Conservation (phyloP, 2,113 vertebrate species). For the Ranitomeya imitator region DNA sequence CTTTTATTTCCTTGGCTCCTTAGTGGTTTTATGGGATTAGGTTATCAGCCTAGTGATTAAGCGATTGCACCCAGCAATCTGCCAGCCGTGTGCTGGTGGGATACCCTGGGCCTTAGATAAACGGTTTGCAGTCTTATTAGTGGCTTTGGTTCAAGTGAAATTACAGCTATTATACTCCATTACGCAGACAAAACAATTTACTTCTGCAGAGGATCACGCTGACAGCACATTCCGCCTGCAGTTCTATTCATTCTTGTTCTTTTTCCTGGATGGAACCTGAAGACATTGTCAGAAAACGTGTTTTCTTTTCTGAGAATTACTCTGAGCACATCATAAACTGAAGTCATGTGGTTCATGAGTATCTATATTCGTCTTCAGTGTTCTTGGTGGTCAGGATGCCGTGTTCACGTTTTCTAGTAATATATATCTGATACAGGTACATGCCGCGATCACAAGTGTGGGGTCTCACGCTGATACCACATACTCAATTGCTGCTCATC, state of each 20-base stretch:
- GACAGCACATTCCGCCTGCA: conserved; percentile 65
- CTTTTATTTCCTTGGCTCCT: conserved; percentile 52
- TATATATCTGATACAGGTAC: neutral
- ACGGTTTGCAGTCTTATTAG: conserved; percentile 71
- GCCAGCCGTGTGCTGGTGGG: conserved; percentile 55
- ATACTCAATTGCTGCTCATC: neutral
- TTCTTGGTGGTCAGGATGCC: neutral
- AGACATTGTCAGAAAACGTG: conserved; percentile 64
- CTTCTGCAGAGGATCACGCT: conserved; percentile 68
- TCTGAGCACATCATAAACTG: neutral
- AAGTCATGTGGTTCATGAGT: neutral
- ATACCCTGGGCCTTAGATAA: conserved; percentile 59
- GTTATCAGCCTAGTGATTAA: conserved; percentile 61
- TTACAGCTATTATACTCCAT: conserved; percentile 72
- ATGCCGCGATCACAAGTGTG: neutral
- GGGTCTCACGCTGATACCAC: neutral
- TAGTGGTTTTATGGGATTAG: conserved; percentile 57
- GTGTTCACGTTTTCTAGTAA: neutral
- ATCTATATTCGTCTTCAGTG: neutral
- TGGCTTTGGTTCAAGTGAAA: conserved; percentile 72
- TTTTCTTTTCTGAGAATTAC: conserved; percentile 57
- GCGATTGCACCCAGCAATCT: conserved; percentile 59
- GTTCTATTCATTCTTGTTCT: conserved; percentile 58
- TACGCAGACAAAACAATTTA: conserved; percentile 72
- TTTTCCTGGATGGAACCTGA: conserved; percentile 61